phyloP scores from a whole-genome alignment of 1,140 invertebrate species.

The Helicoverpa zea region DNA sequence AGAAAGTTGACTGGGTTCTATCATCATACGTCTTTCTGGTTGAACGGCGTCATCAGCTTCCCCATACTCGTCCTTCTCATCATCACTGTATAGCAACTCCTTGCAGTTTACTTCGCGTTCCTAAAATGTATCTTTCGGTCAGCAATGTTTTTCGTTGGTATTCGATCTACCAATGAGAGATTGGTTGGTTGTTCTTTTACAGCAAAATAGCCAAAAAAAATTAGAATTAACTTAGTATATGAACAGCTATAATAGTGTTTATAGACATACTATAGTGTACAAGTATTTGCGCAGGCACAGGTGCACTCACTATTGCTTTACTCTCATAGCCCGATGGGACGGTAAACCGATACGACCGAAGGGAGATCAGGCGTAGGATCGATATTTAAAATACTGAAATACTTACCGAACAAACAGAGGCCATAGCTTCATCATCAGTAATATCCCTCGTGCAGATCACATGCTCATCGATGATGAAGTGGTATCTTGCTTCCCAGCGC shows the following conservation, averaged over 20 bases:
- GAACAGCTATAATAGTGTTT: no score
- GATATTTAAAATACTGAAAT: conserved; percentile 42
- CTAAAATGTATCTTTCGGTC: background rate
- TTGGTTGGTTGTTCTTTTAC: no score
- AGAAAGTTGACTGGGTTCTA: background rate
- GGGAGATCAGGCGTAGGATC: conserved; percentile 66
- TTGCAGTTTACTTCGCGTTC: conserved; percentile 18
- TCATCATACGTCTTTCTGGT: background rate
- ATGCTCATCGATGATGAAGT: conserved; percentile 69
- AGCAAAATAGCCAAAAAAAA: no score
- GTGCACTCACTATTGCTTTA: no score
- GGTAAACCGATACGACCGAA: conserved; percentile 19
- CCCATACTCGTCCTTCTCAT: background rate
- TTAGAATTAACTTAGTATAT: no score
- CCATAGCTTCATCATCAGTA: conserved; percentile 50
- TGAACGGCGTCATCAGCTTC: background rate
- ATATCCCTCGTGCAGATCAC: conserved; percentile 66
- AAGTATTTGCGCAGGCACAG: no score
- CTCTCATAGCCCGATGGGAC: no score
- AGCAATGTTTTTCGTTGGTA: background rate
- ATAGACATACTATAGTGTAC: no score
- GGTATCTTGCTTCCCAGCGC: conserved; percentile 68
- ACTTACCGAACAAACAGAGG: conserved; percentile 59
- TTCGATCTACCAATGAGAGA: no score
- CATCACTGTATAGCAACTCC: conserved; percentile 4